Evolutionary conservation across 2,113 vertebrate genomes (phyloP).

Genomic region (Dasypus novemcinctus): DNA sequence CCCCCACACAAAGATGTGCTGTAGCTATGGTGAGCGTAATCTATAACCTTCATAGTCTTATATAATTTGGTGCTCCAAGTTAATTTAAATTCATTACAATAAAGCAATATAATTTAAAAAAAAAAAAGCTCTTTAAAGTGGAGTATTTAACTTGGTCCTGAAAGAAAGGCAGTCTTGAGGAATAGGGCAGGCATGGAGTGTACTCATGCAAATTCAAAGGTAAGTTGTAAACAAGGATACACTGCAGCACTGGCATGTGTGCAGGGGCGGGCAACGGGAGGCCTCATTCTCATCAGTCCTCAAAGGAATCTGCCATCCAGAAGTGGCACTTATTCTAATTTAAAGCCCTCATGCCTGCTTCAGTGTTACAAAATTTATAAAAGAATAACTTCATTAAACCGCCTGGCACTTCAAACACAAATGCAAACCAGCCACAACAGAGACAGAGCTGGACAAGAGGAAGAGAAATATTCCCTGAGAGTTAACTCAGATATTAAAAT

Average conservation of each 20-base stretch:
- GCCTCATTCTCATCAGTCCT: slow-evolving; percentile 86
- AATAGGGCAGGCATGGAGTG: slow-evolving; percentile 62
- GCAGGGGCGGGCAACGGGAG: slow-evolving; percentile 83
- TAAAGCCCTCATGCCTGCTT: slow-evolving; percentile 86
- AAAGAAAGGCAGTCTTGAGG: slow-evolving; percentile 61
- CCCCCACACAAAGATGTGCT: slow-evolving; percentile 78
- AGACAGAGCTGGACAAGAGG: slow-evolving; percentile 67
- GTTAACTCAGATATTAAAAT: slow-evolving; percentile 41
- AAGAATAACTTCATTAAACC: slow-evolving; percentile 86
- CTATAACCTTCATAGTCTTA: slow-evolving; percentile 76
- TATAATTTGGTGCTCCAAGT: slow-evolving; percentile 81
- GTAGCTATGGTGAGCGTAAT: slow-evolving; percentile 84
- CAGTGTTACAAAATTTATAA: slow-evolving; percentile 86
- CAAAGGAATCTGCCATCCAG: slow-evolving; percentile 85
- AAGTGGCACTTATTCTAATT: slow-evolving; percentile 90
- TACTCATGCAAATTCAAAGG: slow-evolving; percentile 79
- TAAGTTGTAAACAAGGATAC: slow-evolving; percentile 82
- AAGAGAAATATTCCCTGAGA: slow-evolving; percentile 63
- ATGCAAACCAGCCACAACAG: slow-evolving; percentile 75
- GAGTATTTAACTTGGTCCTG: slow-evolving; percentile 81
- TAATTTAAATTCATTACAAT: slow-evolving; percentile 84
- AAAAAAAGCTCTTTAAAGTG: slow-evolving; percentile 75
- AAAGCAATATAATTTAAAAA: slow-evolving; percentile 81
- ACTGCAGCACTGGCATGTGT: slow-evolving; percentile 69
- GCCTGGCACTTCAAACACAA: slow-evolving; percentile 81